These are phyloP conservation scores for Plebejus argus DNA, from an alignment of 2,888 invertebrate species.

Conservation along the genomic window DNA sequence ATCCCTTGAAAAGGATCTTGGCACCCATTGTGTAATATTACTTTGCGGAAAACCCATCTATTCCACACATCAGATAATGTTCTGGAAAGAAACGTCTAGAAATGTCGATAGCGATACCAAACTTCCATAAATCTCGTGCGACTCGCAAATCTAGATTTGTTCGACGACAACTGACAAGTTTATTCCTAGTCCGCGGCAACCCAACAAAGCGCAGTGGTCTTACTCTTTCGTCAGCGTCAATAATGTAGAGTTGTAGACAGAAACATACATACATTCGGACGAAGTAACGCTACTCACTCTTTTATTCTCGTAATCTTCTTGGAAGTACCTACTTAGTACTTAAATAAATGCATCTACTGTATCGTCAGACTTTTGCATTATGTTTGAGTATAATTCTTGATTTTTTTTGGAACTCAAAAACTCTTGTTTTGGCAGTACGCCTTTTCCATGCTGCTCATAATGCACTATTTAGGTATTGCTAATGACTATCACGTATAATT, in stretches of 20 bases:
- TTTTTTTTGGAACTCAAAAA: too few species aligned
- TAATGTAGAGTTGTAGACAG: neutral
- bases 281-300: neutral
- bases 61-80: conserved; percentile 4
- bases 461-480: neutral
- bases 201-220: conserved; percentile 13
- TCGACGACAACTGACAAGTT: conserved; percentile 49
- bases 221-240: conserved; percentile 11
- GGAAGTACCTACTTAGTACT: too few species aligned
- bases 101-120: conserved; percentile 33
- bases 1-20: neutral
- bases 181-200: conserved; percentile 46
- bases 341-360: neutral
- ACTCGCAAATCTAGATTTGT: conserved; percentile 42
- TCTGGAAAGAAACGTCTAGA: conserved; percentile 29
- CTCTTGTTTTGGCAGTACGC: too few species aligned
- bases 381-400: too few species aligned
- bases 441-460: too few species aligned
- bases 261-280: neutral
- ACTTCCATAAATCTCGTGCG: conserved; percentile 45
- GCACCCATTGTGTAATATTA: conserved; percentile 2
- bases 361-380: neutral
- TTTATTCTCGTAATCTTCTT: neutral
- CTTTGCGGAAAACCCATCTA: neutral
- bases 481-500: neutral